Base-by-base conservation (phyloP, 2,888 invertebrate genomes). In the Tachina fera region DNA sequence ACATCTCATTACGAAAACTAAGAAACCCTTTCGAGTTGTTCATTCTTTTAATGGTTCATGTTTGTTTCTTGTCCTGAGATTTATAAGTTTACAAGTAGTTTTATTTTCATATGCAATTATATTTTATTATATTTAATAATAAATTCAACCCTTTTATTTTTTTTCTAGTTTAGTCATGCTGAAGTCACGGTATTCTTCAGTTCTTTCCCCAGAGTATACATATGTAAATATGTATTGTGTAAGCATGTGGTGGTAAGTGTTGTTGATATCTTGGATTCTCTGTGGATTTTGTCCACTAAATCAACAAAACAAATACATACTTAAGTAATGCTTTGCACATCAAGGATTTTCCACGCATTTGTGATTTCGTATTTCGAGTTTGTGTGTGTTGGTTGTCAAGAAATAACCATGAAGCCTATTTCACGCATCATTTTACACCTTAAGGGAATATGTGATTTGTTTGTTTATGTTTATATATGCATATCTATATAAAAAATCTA, bases 101-200 rank as follows among this genome's bases (percentile, higher is more conserved):
- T 74, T 81, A 68, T 81, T 83, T 83, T 78, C 72, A 72, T 83
- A 75, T 71, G 76, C 83, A 86, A 86, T 86, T 86, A 83, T 80
- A 86, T 86, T 86, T 86, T 83, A 86, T 80, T 86, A 86, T 71
- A 83, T 86, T 86, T 83, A 76, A 83, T 83, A 86, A 79, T 79
- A 83, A 76, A 80, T 83, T 76, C 83, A 86, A 86, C 86, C 86
- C 86, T 83, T 83, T 65, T 6, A 31, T 82, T 31, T 3, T 39
- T 83, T 65, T 82, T 31, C 1, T 11, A 3, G 14, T 39, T 47
- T 39, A 61, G 1, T n/a, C 16, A 19, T 19, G 16, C 39, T 70
- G 43, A 22, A 71, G 45, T 19, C 39, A 70, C 61, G 31, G 65
- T 47, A 16, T 41, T 71, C 14, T 1, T 63, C 43, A 71, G n/a